Evolutionary conservation across 2,888 invertebrate genomes (phyloP), one percentile per base, ranked within the genome.

Genomic region (Nomada fucata): DNA sequence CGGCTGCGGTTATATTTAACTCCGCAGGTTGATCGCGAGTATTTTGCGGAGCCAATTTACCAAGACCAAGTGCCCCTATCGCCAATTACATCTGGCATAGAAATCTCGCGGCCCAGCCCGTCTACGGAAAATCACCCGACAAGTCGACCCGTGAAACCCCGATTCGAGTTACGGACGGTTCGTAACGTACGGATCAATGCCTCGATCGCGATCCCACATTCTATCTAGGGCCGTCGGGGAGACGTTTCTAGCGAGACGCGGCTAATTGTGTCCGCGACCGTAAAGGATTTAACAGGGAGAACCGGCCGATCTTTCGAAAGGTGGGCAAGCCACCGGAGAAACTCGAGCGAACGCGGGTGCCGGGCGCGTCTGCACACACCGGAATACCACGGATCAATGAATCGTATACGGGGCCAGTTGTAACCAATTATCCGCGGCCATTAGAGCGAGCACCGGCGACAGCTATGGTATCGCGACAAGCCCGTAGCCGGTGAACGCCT

Each of bases 391-490:
- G 76, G 76, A 83, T 81, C 87, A 79, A 79, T 63, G 82, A 79
- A 75, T 82, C 73, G 74, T 70, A 74, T 73, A 65, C 11, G 20
- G 53, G 64, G 71, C 69, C 76, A 82, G 80, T 80, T 82, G 82
- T 84, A 80, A 83, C 76, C 88, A 88, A 88, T 88, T 88, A 88
- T 87, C 83, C 68, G 75, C 72, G 57, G 57, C 86, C 84, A 83
- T 86, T 84, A 83, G 71, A 85, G 65, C 75, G 57, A 70, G 72
- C 63, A 75, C 77, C 78, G 59, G 80, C 74, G 83, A 87, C 83
- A 79, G 81, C 81, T 82, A 81, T 79, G 83, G 75, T 87, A 86
- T 84, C 86, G 82, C 84, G 79, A 86, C 82, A 84, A 72, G 72
- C 73, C 50, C 52, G 70, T 72, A 36, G 42, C 52, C 74, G 83